Conservation (phyloP, 2,113 vertebrate genomes). For the Lipophrys pholis region DNA sequence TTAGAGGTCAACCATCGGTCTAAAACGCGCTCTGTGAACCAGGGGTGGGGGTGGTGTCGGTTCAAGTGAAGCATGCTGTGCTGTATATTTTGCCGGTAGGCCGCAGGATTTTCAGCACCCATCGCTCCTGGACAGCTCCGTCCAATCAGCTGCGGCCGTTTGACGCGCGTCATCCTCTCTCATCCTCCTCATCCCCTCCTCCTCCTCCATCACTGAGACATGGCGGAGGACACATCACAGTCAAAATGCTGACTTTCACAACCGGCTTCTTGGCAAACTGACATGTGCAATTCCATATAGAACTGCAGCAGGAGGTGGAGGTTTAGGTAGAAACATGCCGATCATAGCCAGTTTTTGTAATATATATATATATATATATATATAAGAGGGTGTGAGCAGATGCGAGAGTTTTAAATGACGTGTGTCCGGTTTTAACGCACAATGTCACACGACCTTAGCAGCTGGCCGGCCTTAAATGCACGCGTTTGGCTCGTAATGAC, state of each 20-base stretch:
- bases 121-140: conserved; percentile 80
- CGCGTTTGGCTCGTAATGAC: background rate
- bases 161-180: conserved; percentile 58
- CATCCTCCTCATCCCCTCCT: conserved; percentile 50
- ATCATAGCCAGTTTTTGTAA: too few relatives aligned
- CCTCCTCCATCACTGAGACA: conserved; percentile 61
- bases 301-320: fast-evolving
- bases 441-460: conserved; percentile 77
- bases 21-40: background rate
- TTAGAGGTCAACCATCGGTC: conserved; percentile 4
- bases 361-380: too few relatives aligned
- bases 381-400: background rate
- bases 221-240: conserved; percentile 67
- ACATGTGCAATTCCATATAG: too few relatives aligned
- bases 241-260: conserved; percentile 38
- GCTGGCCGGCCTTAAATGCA: conserved; percentile 39
- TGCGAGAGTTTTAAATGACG: conserved; percentile 40
- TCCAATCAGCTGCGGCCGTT: conserved; percentile 66
- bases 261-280: conserved; percentile 8
- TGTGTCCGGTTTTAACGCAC: conserved; percentile 64
- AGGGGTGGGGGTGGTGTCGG: conserved; percentile 30
- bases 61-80: conserved; percentile 17
- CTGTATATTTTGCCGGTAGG: conserved; percentile 58
- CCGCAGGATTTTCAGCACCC: conserved; percentile 82
- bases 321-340: background rate